These are phyloP conservation scores for Jordanella pulchra DNA, from an alignment of 2,797 vertebrate genomes.

Conservation along the genomic window DNA sequence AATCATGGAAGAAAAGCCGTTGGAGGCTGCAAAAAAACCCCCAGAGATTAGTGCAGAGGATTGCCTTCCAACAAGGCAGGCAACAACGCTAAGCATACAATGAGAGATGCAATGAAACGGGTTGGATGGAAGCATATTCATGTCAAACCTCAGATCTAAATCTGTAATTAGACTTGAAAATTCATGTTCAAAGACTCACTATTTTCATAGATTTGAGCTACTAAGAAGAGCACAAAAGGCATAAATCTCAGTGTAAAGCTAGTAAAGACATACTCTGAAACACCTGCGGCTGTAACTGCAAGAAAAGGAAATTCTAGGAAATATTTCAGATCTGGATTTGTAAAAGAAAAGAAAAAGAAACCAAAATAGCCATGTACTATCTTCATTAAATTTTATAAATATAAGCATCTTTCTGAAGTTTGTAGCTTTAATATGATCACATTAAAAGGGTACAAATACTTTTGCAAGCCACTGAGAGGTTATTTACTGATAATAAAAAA, in stretches of 20 bases:
- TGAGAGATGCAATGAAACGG: too few relatives aligned
- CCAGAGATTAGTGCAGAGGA: not conserved
- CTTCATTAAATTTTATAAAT: not conserved
- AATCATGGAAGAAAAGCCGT: too few relatives aligned
- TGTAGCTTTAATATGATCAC: not conserved
- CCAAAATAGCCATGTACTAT: too few relatives aligned
- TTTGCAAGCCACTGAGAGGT: not conserved
- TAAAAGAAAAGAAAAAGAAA: too few relatives aligned
- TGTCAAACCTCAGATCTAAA: not conserved
- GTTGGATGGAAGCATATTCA: not conserved
- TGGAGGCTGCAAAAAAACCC: not conserved
- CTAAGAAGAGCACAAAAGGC: not conserved
- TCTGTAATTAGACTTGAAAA: not conserved
- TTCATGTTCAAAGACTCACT: too few relatives aligned
- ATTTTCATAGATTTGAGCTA: too few relatives aligned
- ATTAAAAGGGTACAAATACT: not conserved
- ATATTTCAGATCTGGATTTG: too few relatives aligned
- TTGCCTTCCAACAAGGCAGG: not conserved
- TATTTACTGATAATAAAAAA: conserved; percentile 31
- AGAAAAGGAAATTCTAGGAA: not conserved
- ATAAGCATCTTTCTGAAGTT: not conserved
- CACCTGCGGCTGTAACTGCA: not conserved
- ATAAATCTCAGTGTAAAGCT: not conserved
- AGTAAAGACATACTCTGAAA: not conserved
- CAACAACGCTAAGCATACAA: not conserved